Evolutionary conservation across 2,113 vertebrate species (phyloP).

Genomic region (Mohoua ochrocephala): DNA sequence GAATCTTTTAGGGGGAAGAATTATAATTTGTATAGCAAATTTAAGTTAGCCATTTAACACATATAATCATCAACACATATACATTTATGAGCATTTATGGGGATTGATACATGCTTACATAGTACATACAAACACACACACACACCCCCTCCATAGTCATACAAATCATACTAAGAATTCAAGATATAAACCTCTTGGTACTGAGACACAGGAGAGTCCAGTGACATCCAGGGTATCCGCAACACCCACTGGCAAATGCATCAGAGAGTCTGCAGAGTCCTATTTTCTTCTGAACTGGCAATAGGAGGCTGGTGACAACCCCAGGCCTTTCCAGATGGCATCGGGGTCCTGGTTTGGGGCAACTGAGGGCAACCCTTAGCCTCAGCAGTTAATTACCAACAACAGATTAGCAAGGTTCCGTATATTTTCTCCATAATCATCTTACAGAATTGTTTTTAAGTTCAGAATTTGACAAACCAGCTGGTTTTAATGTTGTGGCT

Average conservation of each 20-base stretch:
- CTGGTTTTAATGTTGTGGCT: conserved; percentile 69
- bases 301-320: not conserved
- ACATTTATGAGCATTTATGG: not conserved
- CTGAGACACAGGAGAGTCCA: not conserved
- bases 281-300: not conserved
- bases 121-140: not conserved
- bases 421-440: not conserved
- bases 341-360: not conserved
- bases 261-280: not conserved
- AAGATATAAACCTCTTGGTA: not conserved
- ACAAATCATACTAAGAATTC: not conserved
- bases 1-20: not conserved
- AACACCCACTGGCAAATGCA: not conserved
- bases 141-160: not conserved
- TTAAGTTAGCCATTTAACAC: not conserved
- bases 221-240: not conserved
- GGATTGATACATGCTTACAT: not conserved
- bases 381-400: not conserved
- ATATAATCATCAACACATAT: not conserved
- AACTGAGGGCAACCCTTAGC: not conserved
- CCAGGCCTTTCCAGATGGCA: not conserved
- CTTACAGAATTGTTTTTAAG: not conserved
- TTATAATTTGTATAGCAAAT: not conserved
- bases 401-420: not conserved
- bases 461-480: not conserved